phyloP scores from a whole-genome alignment of 2,888 invertebrate species.

The Notodonta dromedarius region DNA sequence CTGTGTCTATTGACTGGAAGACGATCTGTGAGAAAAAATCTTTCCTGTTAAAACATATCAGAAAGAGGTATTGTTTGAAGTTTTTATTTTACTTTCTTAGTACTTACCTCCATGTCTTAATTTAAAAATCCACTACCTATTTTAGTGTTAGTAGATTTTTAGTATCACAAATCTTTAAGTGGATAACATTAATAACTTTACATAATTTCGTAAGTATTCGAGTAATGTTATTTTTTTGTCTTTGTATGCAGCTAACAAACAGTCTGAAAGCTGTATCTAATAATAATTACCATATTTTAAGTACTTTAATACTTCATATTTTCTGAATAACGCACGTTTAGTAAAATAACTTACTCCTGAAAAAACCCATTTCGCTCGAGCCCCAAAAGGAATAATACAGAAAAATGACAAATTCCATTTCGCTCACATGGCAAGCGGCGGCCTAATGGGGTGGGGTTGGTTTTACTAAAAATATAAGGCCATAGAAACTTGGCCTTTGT shows the following conservation, averaged over 20 bases:
- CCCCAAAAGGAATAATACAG: constrained; percentile 36
- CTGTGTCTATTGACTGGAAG: not conserved
- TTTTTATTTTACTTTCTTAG: no score
- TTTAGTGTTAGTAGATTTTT: no score
- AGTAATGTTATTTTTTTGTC: no score
- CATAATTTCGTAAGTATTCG: no score
- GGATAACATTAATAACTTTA: no score
- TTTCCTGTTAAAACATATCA: not conserved
- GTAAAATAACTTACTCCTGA: constrained; percentile 16
- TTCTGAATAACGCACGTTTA: not conserved
- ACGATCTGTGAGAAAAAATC: not conserved
- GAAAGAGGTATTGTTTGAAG: no score
- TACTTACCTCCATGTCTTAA: no score
- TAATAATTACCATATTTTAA: no score
- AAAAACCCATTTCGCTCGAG: constrained; percentile 18
- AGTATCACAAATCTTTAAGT: no score
- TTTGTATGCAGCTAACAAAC: no score
- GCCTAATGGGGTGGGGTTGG: constrained; percentile 42
- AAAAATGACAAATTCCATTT: constrained; percentile 38
- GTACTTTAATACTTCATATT: not conserved
- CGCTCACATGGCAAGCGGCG: constrained; percentile 23
- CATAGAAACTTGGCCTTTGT: constrained; percentile 18
- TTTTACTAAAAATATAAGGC: constrained; percentile 37
- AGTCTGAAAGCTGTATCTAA: no score
- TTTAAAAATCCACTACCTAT: no score